A percentile compares a stretch with the other conserved stretches of the same genome.
Evolutionary conservation across 1,140 invertebrate genomes (phyloP).

Genomic region (Panagrolaimus sp.): DNA sequence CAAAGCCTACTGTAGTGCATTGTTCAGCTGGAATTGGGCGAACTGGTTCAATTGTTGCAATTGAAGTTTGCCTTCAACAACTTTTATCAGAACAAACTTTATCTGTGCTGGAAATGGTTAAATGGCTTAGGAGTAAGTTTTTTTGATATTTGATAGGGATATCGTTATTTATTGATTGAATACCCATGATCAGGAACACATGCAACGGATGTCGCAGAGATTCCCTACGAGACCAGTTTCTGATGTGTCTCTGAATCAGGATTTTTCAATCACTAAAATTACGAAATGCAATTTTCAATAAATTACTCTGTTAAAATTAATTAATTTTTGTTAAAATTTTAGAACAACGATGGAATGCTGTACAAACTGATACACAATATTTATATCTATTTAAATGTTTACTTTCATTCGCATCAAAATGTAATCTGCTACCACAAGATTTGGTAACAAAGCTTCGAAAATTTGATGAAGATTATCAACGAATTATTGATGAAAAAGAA

Average conservation of each 20-base stretch:
- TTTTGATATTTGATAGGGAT: too few species aligned
- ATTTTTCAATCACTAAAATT: too few species aligned
- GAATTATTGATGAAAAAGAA: not conserved
- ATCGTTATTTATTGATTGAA: too few species aligned
- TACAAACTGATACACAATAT: slow-evolving; percentile 32
- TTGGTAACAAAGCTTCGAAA: not conserved
- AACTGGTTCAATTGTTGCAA: slow-evolving; percentile 19
- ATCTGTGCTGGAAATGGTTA: slow-evolving; percentile 22
- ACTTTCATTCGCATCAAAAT: slow-evolving; percentile 5
- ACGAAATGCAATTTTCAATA: too few species aligned
- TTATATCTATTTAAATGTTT: slow-evolving; percentile 23
- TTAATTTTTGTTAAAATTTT: not conserved
- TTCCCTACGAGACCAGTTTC: too few species aligned
- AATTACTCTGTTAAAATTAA: too few species aligned
- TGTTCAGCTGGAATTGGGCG: slow-evolving; percentile 30
- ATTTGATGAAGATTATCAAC: slow-evolving; percentile 5
- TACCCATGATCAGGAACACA: too few species aligned
- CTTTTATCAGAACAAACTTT: slow-evolving; percentile 13
- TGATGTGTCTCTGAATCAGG: too few species aligned
- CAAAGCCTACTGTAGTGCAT: slow-evolving; percentile 24
- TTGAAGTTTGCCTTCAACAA: slow-evolving; percentile 19
- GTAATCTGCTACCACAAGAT: not conserved
- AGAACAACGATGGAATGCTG: slow-evolving; percentile 25
- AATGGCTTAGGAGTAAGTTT: slow-evolving; percentile 24
- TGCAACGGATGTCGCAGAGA: too few species aligned